Evolutionary conservation across 2,888 invertebrate genomes (phyloP), one percentile per base, ranked within the genome.

Genomic region (Andrena praecox): DNA sequence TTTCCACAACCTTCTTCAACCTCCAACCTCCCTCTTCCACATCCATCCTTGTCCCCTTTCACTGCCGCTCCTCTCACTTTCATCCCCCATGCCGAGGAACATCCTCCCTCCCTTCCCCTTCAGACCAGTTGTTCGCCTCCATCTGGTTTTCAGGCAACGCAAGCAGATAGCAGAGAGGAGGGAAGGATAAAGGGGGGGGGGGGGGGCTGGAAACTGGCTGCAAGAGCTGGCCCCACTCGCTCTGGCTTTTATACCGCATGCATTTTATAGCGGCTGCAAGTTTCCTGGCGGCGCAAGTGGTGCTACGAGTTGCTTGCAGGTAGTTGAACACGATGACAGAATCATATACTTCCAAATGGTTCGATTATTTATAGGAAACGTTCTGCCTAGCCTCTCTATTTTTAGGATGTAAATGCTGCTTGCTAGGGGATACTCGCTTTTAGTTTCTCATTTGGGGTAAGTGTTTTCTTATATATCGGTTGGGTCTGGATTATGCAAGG

Each of bases 161-260:
- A 1, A 20, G 56, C 24, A 12, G 56, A 56, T 27, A 24, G 24
- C 10, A 24, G 1, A 56, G 56, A 56, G 56, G 24, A 56, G 56
- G 70, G 59, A 20, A 42, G 59, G 42, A 59, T 60, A 60, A 70
- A 27, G 27, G 59, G 20, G 20, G 42, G 59, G 70, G n/a, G 27
- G 59, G 20, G 20, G 42, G 59, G 70, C 24, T 48, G 70, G 42
- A 20, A 60, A 70, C 42, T 27, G 42, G 42, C 72, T 60, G 31
- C 48, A 54, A 59, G 72, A 67, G 54, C 62, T 52, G 20, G 42
- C 63, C 29, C 31, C 20, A 20, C 77, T 31, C 54, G 76, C 20
- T 35, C 52, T 16, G 66, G 67, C 81, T 85, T 85, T 85, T 85
- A 80, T 87, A 87, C 87, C 86, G 85, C 86, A 82, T 84, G 82